These are phyloP conservation scores for Musca vetustissima DNA, from an alignment of 1,140 invertebrate genomes.

Conservation along the genomic window DNA sequence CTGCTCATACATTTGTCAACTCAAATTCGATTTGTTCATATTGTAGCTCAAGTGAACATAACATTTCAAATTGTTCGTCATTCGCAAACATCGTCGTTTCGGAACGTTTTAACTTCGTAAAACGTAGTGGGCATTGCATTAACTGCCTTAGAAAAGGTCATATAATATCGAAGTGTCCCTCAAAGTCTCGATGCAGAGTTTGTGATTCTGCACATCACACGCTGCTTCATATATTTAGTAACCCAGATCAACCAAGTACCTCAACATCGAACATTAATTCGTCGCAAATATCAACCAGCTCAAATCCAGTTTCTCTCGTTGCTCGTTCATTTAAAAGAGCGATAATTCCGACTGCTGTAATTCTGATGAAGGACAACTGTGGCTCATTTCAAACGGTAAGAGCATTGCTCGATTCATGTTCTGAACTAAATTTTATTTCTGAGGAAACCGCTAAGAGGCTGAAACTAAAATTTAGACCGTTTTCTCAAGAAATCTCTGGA, in stretches of 20 bases:
- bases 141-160: conserved; percentile 17
- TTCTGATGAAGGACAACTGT: conserved; percentile 24
- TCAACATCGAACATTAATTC: background rate
- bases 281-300: no score
- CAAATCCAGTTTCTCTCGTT: background rate
- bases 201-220: background rate
- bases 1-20: background rate
- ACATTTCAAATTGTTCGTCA: background rate
- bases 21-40: background rate
- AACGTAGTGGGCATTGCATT: background rate
- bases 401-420: conserved; percentile 25
- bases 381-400: conserved; percentile 17
- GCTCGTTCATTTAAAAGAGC: conserved; percentile 7
- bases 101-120: no score
- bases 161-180: background rate
- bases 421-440: conserved; percentile 28
- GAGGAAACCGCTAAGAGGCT: conserved; percentile 14
- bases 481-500: background rate
- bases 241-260: background rate
- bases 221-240: background rate
- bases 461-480: background rate
- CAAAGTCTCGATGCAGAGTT: background rate
- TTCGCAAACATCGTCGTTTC: no score
- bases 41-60: background rate
- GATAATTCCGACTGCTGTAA: conserved; percentile 23